Percentiles rank a stretch among this genome's conserved stretches.
Evolutionary conservation across 2,797 vertebrate species (phyloP).

Genomic region (Acrocephalus scirpaceus): DNA sequence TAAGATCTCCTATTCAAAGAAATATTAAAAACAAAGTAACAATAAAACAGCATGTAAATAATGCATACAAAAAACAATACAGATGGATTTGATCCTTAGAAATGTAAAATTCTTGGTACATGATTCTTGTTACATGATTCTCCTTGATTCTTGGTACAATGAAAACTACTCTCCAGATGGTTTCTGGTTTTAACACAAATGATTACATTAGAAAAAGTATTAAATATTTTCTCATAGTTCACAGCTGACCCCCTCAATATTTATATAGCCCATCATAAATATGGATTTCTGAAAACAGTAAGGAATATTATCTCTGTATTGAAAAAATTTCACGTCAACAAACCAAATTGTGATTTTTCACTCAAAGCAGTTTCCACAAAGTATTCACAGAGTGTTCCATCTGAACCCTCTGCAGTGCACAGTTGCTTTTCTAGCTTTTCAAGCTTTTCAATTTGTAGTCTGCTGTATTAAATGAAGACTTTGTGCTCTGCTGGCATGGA

Average conservation of each 20-base stretch:
- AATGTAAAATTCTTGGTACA: background rate
- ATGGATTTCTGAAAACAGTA: background rate
- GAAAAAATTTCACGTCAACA: background rate
- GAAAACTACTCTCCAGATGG: background rate
- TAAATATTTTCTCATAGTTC: background rate
- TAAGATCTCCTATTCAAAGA: background rate
- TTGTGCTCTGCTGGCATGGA: background rate
- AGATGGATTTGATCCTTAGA: background rate
- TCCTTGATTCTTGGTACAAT: background rate
- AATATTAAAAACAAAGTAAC: slow-evolving; percentile 2
- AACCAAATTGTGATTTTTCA: background rate
- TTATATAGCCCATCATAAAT: background rate
- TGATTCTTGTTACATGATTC: background rate
- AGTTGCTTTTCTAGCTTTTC: background rate
- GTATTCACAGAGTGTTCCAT: background rate
- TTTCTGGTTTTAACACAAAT: background rate
- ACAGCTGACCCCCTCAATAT: background rate
- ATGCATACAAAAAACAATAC: background rate
- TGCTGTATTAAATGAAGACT: background rate
- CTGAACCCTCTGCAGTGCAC: background rate
- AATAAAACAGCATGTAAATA: background rate
- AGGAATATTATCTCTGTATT: background rate
- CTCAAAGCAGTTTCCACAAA: background rate
- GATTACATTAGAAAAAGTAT: background rate
- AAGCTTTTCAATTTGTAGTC: background rate